Base-by-base conservation (phyloP, 2,888 invertebrate species). In the Palloptera scutellata region DNA sequence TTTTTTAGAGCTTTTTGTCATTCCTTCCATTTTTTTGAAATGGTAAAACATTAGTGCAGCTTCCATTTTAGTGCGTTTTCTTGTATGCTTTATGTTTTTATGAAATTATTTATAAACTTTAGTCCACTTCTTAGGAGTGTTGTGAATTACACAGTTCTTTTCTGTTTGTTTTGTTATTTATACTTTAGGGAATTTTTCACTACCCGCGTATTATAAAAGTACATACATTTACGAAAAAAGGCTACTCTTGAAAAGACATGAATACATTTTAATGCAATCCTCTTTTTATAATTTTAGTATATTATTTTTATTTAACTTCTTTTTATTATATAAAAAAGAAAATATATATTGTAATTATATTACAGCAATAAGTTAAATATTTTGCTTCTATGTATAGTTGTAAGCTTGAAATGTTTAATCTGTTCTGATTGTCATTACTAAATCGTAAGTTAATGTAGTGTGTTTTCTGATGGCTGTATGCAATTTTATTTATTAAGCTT, bases 41-140 rank as follows among this genome's bases (percentile, higher is more conserved):
- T 30, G 53, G 42, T 53, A 60, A 30, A 30, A 30, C 48, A n/a
- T 61, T 61, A 61, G 66, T 45, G 52, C 61, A 61, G 66, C 55
- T 61, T 66, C 55, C 64, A 64, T 12, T 54, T 40, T 55, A 41
- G 57, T 5, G 2, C 30, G 52, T 53, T 45, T 48, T 30, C 51
- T 48, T 51, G 48, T 17, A 12, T 42, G 42, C 40, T 58, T 41
- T 41, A 15, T 48, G 19, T 45, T 51, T 30, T 11, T 61, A 61
- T 52, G 61, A 61, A 61, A 54, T 54, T 62, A 62, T 62, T 54
- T 54, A 54, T 41, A 53, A 53, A 61, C 9, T 30, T 30, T 30
- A 30, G 30, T 6, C 6, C 2, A 30, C 30, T 30, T 30, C 6
- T 30, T 30, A 30, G 30, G 6, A 30, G 30, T 30, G 15, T 48